phyloP scores from a whole-genome alignment of 2,797 vertebrate genomes.

The Gephyroberyx darwinii region DNA sequence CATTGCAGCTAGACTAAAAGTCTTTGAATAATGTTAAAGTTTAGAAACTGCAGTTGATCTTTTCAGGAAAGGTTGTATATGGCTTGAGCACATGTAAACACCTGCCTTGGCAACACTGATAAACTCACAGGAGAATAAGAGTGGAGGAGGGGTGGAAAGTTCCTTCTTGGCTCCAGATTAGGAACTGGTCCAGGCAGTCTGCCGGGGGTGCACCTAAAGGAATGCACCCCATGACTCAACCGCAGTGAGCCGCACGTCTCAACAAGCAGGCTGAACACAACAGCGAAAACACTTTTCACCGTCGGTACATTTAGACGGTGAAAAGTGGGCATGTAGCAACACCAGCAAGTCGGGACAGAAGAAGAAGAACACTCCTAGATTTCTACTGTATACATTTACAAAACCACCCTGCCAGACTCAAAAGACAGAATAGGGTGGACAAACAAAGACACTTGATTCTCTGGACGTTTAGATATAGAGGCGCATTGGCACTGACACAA shows the following conservation, averaged over 20 bases:
- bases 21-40: conserved; percentile 13
- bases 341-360: conserved; percentile 4
- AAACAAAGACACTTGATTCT: too few relatives aligned
- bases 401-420: conserved; percentile 15
- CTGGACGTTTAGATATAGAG: neutral
- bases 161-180: neutral
- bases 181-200: conserved; percentile 64
- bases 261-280: conserved; percentile 26
- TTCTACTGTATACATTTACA: conserved; percentile 15
- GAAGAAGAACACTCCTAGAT: conserved; percentile 3
- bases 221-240: conserved; percentile 56
- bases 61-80: conserved; percentile 29
- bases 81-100: neutral
- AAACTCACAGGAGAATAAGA: neutral
- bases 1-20: conserved; percentile 22
- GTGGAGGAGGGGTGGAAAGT: conserved; percentile 2
- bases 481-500: neutral
- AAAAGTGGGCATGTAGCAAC: conserved; percentile 35
- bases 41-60: conserved; percentile 1
- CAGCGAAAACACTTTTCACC: conserved; percentile 34
- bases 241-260: conserved; percentile 38
- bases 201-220: conserved; percentile 54
- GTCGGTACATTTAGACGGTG: neutral
- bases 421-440: neutral
- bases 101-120: neutral